These are phyloP conservation scores for Phataginus tetradactyla DNA, from an alignment of 2,797 vertebrate genomes.

Conservation along the genomic window DNA sequence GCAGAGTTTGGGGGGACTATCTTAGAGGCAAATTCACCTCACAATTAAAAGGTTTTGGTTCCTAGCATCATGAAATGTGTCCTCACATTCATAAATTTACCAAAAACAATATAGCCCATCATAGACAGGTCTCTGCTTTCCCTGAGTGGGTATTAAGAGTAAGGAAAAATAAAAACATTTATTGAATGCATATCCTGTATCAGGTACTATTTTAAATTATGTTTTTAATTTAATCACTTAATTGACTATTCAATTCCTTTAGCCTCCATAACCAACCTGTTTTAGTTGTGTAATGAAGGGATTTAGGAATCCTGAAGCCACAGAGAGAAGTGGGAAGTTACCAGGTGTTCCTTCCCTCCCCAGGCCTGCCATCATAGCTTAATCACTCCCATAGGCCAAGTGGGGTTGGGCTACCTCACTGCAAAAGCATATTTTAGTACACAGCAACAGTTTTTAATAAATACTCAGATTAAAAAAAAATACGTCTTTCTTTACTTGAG, in stretches of 20 bases:
- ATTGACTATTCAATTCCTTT: neutral
- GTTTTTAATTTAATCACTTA: constrained; percentile 2
- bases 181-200: neutral
- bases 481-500: constrained; percentile 68
- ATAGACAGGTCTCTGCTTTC: neutral
- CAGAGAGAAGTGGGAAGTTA: neutral
- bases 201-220: constrained; percentile 40
- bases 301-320: neutral
- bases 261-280: neutral
- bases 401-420: neutral
- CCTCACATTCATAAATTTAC: neutral
- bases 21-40: neutral
- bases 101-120: neutral
- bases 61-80: neutral
- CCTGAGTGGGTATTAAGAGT: neutral
- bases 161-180: neutral
- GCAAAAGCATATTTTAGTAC: neutral
- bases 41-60: neutral
- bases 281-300: neutral
- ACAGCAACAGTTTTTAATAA: neutral
- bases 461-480: neutral
- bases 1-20: neutral
- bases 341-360: neutral
- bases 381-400: neutral
- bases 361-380: neutral